Evolutionary conservation across 1,140 invertebrate genomes (phyloP).

Genomic region (Sinonovacula constricta): DNA sequence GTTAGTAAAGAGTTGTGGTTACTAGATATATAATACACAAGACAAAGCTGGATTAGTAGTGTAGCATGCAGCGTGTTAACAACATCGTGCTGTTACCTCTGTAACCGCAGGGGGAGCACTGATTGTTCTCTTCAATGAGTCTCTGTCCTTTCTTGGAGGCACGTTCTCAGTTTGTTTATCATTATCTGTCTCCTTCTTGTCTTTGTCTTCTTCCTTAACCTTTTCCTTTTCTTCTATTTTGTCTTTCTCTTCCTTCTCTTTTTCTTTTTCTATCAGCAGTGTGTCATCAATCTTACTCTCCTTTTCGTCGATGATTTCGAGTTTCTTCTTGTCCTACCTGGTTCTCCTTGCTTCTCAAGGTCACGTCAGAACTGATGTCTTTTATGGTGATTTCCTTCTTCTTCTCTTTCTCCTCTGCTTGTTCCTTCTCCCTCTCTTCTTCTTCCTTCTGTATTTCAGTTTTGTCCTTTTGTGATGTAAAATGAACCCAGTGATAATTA

Average conservation of each 20-base stretch:
- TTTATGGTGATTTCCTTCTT: constrained; percentile 18
- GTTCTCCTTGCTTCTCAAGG: too few relatives aligned
- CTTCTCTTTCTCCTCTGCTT: constrained; percentile 13
- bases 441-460: constrained; percentile 43
- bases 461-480: constrained; percentile 32
- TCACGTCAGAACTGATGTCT: too few relatives aligned
- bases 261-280: constrained; percentile 36
- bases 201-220: constrained; percentile 43
- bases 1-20: too few relatives aligned
- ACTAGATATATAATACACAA: too few relatives aligned
- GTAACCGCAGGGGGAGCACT: constrained; percentile 39
- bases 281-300: neutral
- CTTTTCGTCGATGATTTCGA: constrained; percentile 46
- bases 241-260: constrained; percentile 42
- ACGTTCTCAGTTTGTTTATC: constrained; percentile 48
- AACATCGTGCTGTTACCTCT: constrained; percentile 38
- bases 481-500: neutral
- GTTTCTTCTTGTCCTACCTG: constrained; percentile 16
- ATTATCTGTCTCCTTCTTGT: constrained; percentile 42
- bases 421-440: constrained; percentile 3
- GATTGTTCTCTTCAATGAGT: constrained; percentile 24
- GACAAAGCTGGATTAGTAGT: too few relatives aligned
- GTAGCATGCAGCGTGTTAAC: neutral
- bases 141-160: constrained; percentile 33
- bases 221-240: constrained; percentile 49